Conservation (phyloP, 2,888 invertebrate species). For the Eumerus sabulonum region DNA sequence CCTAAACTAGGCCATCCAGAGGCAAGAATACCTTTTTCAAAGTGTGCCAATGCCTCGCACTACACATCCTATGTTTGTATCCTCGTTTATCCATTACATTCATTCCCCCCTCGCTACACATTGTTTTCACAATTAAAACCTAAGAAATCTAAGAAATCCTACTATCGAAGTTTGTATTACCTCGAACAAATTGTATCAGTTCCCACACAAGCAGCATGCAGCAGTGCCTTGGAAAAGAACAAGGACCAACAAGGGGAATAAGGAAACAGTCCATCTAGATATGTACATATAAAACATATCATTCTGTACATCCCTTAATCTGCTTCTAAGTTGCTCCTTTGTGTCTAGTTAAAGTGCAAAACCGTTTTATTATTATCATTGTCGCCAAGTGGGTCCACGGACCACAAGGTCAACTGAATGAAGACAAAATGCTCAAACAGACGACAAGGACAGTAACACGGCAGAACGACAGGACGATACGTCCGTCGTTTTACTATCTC, state of each 20-base stretch:
- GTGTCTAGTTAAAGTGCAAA: slow-evolving; percentile 69
- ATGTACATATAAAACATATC: too few species aligned
- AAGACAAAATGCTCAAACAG: slow-evolving; percentile 35
- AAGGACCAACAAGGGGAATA: slow-evolving; percentile 10
- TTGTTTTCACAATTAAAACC: slow-evolving; percentile 42
- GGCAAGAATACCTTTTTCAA: too few species aligned
- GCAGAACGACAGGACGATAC: too few species aligned
- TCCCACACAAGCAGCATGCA: slow-evolving; percentile 18
- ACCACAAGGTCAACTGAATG: slow-evolving; percentile 50
- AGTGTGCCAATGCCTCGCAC: too few species aligned
- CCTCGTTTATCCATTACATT: slow-evolving; percentile 31
- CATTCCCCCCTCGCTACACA: slow-evolving; percentile 1
- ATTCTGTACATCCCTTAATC: slow-evolving; percentile 63
- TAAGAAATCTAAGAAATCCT: slow-evolving; percentile 37
- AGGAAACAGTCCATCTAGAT: slow-evolving; percentile 36
- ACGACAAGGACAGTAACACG: slow-evolving; percentile 6
- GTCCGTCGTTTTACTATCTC: slow-evolving; percentile 2
- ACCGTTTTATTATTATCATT: slow-evolving; percentile 69
- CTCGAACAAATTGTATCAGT: slow-evolving; percentile 55
- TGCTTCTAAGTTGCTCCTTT: slow-evolving; percentile 67
- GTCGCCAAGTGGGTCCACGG: slow-evolving; percentile 63
- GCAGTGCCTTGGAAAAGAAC: slow-evolving; percentile 6
- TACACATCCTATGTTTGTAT: not conserved
- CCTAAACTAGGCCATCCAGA: too few species aligned
- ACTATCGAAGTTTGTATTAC: slow-evolving; percentile 53